Base-by-base conservation (phyloP, 1,140 invertebrate genomes). In the Nomia melanderi region DNA sequence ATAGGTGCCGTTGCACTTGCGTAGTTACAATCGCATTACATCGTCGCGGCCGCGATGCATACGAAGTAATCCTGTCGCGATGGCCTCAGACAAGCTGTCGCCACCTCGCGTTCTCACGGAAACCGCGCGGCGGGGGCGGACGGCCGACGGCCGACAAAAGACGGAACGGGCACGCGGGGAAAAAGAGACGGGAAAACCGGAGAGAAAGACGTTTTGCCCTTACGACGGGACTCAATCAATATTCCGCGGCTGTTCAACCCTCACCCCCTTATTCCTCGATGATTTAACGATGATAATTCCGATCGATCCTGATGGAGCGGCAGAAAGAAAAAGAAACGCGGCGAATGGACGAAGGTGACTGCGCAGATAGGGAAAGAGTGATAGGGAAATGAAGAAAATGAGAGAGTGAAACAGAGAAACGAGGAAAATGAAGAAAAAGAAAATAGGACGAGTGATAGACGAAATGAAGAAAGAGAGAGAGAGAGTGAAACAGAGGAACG, bases 51-150 rank as follows among this genome's bases (percentile, higher is more conserved):
- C 63, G 82, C 82, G 81, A 86, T 84, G 80, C 84, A 87, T 86
- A 85, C 86, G 72, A 86, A 87, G 79, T 87, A 87, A 87, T 87
- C 77, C 82, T 69, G 65, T 79, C 78, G 67, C 53, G 74, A 77
- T 78, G 73, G 62, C 56, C 82, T 23, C 69, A 84, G 82, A 84
- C 82, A 80, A 77, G 65, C 70, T 81, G 75, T 84, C 82, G 75
- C 79, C 66, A 65, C 23, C 39, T 25, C 29, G 54, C 44, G 41
- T 78, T 78, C 78, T 67, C 59, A 29, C 20, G 79, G 66, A 57
- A 67, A n/a, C n/a, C n/a, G n/a, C 62, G 53, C 60, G 66, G 53
- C n/a, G 53, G 41, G 54, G 44, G 20, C n/a, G 20, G 27, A 31
- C 20, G 31, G 71, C 2, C 20, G 39, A 7, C 3, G 20, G 47